A percentile compares a stretch with the other conserved stretches of the same genome.
phyloP scores from a whole-genome alignment of 2,888 invertebrate genomes.

The Odontothrips loti region DNA sequence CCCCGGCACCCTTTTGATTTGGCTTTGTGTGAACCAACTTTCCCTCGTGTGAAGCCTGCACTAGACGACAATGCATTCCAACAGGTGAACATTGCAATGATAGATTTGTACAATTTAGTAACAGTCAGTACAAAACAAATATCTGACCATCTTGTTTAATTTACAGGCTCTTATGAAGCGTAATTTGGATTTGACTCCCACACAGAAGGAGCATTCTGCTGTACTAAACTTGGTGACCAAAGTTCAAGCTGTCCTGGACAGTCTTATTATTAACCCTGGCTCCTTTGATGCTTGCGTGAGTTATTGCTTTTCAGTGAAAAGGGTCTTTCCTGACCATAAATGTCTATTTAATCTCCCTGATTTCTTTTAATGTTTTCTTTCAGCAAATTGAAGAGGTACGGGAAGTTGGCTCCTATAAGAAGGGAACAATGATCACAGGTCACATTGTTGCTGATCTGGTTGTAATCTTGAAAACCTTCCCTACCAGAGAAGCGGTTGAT shows the following conservation, averaged over 20 bases:
- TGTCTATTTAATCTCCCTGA: background rate
- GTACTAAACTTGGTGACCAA: conserved; percentile 91
- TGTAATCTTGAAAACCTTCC: conserved; percentile 91
- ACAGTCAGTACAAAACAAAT: conserved; percentile 1
- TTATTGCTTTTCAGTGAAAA: conserved; percentile 41
- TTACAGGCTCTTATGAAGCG: conserved; percentile 82
- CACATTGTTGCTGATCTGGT: conserved; percentile 95
- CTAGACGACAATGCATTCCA: conserved; percentile 82
- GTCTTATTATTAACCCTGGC: conserved; percentile 88
- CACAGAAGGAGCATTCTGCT: conserved; percentile 84
- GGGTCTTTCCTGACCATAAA: background rate
- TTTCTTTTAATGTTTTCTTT: conserved; percentile 36
- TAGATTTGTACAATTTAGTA: background rate
- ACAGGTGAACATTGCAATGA: conserved; percentile 52
- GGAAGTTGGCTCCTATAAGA: conserved; percentile 96
- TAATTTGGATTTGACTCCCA: conserved; percentile 86
- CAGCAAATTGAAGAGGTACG: conserved; percentile 90
- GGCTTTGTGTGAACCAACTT: conserved; percentile 80
- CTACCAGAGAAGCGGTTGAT: conserved; percentile 92
- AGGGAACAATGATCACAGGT: conserved; percentile 94
- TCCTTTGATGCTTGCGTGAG: conserved; percentile 93
- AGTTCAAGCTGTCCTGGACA: conserved; percentile 90
- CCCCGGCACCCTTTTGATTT: conserved; percentile 83
- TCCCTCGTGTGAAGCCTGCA: conserved; percentile 76
- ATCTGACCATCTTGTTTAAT: conserved; percentile 29